Base-by-base conservation (phyloP, 1,140 invertebrate genomes). In the Ceratitis capitata region DNA sequence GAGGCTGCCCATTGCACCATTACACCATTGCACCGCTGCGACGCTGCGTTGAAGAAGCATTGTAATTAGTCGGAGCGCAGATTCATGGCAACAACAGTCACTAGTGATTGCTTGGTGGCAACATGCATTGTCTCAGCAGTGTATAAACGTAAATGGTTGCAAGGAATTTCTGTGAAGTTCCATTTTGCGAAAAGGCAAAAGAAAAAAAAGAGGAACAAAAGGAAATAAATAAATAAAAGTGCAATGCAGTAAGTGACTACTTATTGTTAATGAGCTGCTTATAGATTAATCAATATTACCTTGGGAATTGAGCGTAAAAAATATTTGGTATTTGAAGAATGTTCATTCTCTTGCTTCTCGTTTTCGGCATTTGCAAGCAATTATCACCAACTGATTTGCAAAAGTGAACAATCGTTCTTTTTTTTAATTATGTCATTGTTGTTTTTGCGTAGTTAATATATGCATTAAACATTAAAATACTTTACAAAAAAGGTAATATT, bases 371-470 rank as follows among this genome's bases (percentile, higher is more conserved):
- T 35, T 69, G 29, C 29, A 32, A 19, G 61, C 32, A 69, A 69
- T 69, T 69, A 69, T 69, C 61, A 69, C 61, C 32, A 69, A 69
- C 61, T 19, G 61, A 69, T 69, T 69, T 69, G 61, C 61, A 69
- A 69, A 32, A 69, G 4, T 53, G 14, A 53, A n/a, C 9, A 2
- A 19, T 14, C 16, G 4, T 53, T 16, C 51, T 19, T 53, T 53
- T 1, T 12, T 19, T 19, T 4, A 69, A 69, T 39, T 6, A 16
- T 19, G 12, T n/a, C n/a, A 5, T 23, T 14, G 58, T 3, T 53
- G 5, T 9, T 14, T 16, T n/a, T 0, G 6, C 51, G 19, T 4
- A 23, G 51, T 56, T 19, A 26, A 32, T 7, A n/a, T 16, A 69
- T 69, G n/a, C 29, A 69, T 69, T 35, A 69, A 69, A 69, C 61